Conservation (phyloP, 2,888 invertebrate species). For the Oxyscelio sp. region DNA sequence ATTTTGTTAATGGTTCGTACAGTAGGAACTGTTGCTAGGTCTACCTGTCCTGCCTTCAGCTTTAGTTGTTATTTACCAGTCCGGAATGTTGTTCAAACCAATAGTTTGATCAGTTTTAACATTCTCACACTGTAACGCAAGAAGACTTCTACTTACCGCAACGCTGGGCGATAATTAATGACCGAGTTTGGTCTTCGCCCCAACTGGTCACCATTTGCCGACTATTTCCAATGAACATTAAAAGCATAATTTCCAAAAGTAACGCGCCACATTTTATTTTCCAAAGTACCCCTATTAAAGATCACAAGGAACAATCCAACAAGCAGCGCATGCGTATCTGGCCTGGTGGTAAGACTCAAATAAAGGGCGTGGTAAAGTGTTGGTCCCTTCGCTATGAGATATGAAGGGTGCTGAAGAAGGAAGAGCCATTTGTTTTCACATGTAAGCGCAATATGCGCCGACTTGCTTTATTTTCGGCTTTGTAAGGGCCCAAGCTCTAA, state of each 20-base stretch:
- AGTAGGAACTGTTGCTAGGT: too few species aligned
- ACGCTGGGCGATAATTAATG: slow-evolving; percentile 64
- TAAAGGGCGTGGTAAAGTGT: slow-evolving; percentile 71
- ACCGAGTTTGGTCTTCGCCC: slow-evolving; percentile 26
- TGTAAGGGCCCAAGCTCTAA: too few species aligned
- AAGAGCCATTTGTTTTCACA: too few species aligned
- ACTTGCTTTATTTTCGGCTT: too few species aligned
- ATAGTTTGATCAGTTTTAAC: too few species aligned
- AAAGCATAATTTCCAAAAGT: slow-evolving; percentile 46
- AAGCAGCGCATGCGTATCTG: slow-evolving; percentile 60
- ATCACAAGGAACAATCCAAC: slow-evolving; percentile 57
- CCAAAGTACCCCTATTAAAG: slow-evolving; percentile 41
- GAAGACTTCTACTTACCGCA: too few species aligned
- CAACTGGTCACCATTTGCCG: slow-evolving; percentile 24
- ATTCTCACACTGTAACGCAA: too few species aligned
- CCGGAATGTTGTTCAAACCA: too few species aligned
- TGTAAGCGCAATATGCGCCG: too few species aligned
- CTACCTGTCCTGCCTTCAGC: too few species aligned
- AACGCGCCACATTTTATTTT: slow-evolving; percentile 39
- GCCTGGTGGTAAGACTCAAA: slow-evolving; percentile 58
- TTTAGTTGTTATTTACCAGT: too few species aligned
- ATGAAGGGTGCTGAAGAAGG: slow-evolving; percentile 61
- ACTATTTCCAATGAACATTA: slow-evolving; percentile 29
- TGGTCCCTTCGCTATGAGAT: slow-evolving; percentile 68
- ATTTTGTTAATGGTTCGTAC: too few species aligned